These are phyloP conservation scores for Alectura lathami DNA, from an alignment of 2,113 vertebrate species.

Conservation along the genomic window DNA sequence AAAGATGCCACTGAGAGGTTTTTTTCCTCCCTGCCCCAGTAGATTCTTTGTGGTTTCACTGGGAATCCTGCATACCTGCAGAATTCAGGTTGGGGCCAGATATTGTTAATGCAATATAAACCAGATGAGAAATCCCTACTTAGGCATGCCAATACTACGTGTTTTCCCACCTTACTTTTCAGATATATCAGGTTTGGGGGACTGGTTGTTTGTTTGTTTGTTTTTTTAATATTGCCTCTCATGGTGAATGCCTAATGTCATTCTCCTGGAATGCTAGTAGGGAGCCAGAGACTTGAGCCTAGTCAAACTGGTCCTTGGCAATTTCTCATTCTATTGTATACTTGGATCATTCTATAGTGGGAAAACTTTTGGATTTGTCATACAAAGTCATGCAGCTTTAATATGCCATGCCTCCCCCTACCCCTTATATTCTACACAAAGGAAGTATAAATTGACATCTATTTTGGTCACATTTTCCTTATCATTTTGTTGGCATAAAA, in stretches of 20 bases:
- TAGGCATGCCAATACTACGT: background rate
- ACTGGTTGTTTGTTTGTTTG: background rate
- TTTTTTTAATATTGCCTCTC: background rate
- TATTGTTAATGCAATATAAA: background rate
- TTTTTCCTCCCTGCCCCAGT: background rate
- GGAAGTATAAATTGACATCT: background rate
- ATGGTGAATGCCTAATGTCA: background rate
- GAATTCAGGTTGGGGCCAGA: background rate
- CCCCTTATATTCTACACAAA: background rate
- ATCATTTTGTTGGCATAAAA: background rate
- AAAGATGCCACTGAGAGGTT: background rate
- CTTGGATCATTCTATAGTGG: background rate
- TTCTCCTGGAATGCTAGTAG: background rate
- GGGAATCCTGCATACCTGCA: background rate
- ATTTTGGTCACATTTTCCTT: background rate
- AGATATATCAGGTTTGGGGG: background rate
- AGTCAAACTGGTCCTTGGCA: background rate
- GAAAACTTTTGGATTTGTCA: background rate
- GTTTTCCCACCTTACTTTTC: background rate
- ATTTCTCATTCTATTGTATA: background rate
- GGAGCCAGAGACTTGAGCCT: background rate
- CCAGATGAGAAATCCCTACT: background rate
- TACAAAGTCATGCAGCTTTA: background rate
- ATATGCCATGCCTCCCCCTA: background rate
- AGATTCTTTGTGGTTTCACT: background rate